A percentile compares a stretch with the other conserved stretches of the same genome.
Conservation (phyloP, 2,888 invertebrate species). For the Acholoe squamosa region DNA sequence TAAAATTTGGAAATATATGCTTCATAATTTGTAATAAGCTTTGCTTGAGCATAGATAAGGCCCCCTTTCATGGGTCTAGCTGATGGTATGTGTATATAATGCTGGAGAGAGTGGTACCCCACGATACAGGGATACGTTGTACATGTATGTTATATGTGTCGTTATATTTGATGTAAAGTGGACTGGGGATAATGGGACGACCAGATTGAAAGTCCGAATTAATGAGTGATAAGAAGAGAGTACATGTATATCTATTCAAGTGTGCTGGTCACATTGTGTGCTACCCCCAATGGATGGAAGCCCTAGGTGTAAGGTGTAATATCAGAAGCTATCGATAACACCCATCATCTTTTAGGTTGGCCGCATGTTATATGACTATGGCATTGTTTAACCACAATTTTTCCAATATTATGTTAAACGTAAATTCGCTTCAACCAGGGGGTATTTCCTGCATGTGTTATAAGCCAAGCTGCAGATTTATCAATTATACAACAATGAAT, state of each 20-base stretch:
- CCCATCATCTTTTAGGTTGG: not conserved
- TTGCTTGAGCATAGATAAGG: not conserved
- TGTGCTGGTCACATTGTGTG: constrained; percentile 14
- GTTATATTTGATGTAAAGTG: too few relatives aligned
- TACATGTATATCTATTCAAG: constrained; percentile 1
- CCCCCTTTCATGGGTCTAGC: not conserved
- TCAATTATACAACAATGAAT: too few relatives aligned
- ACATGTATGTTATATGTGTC: not conserved
- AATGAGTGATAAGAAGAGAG: not conserved
- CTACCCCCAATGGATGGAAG: not conserved
- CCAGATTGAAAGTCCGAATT: not conserved
- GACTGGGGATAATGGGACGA: too few relatives aligned
- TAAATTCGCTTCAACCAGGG: too few relatives aligned
- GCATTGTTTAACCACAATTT: not conserved
- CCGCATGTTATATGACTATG: not conserved
- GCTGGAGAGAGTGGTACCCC: not conserved
- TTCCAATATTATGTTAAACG: too few relatives aligned
- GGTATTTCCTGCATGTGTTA: too few relatives aligned
- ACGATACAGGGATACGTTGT: not conserved
- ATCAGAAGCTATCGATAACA: not conserved
- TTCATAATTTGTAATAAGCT: not conserved
- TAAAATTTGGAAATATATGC: not conserved
- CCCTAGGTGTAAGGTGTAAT: not conserved
- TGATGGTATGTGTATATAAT: not conserved
- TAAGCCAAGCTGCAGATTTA: too few relatives aligned